These are phyloP conservation scores for Andinoacara biseriatus DNA, from an alignment of 2,113 vertebrate genomes.

Conservation along the genomic window DNA sequence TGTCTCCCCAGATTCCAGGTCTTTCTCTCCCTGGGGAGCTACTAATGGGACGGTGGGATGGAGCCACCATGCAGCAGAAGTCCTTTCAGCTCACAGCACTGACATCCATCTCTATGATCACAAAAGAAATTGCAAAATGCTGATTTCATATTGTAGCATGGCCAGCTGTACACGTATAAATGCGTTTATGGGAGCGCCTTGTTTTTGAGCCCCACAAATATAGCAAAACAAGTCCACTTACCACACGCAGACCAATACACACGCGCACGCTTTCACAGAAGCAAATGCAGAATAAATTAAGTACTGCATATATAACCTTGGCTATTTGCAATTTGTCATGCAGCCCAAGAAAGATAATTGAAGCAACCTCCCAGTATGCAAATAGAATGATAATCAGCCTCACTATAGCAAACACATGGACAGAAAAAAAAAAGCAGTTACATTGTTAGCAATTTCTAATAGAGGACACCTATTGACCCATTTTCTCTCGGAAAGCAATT, in stretches of 20 bases:
- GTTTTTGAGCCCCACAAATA: background rate
- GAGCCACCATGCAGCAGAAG: slow-evolving; percentile 77
- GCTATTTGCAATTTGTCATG: slow-evolving; percentile 78
- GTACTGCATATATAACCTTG: slow-evolving; percentile 66
- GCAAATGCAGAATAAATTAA: slow-evolving; percentile 66
- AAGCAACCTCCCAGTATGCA: slow-evolving; percentile 77
- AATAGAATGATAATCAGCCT: slow-evolving; percentile 78
- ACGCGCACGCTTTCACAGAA: slow-evolving; percentile 10
- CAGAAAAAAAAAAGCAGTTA: slow-evolving; percentile 63
- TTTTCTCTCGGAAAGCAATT: slow-evolving; percentile 84
- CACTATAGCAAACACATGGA: slow-evolving; percentile 60
- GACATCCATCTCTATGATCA: slow-evolving; percentile 75
- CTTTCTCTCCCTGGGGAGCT: slow-evolving; percentile 79
- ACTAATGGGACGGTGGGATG: slow-evolving; percentile 88
- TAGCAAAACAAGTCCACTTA: background rate
- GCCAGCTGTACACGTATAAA: slow-evolving; percentile 12
- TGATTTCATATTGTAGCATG: slow-evolving; percentile 52
- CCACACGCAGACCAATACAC: background rate
- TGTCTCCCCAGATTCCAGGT: slow-evolving; percentile 80
- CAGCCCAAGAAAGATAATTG: slow-evolving; percentile 77
- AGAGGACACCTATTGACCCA: slow-evolving; percentile 83
- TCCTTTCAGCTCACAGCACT: slow-evolving; percentile 70
- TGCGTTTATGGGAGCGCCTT: background rate
- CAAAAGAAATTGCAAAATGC: slow-evolving; percentile 48
- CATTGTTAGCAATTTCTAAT: slow-evolving; percentile 81